Percentiles rank a stretch among this genome's conserved stretches.
phyloP scores from a whole-genome alignment of 2,888 invertebrate species.

The Strigamia crassipes region DNA sequence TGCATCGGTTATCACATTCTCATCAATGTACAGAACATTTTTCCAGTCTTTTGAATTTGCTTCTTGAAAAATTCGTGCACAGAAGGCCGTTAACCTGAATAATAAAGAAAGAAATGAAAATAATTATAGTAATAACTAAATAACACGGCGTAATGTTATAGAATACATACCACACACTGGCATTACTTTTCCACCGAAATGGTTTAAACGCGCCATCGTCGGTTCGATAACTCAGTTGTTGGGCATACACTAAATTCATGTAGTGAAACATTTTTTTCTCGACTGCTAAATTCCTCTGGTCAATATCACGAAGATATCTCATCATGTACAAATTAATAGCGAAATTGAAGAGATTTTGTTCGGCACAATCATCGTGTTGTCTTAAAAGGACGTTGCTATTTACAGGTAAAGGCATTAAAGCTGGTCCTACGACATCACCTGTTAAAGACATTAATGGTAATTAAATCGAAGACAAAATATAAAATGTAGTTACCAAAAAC shows the following conservation, averaged over 20 bases:
- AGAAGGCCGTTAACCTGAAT: constrained; percentile 84
- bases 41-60: constrained; percentile 97
- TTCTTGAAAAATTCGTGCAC: constrained; percentile 83
- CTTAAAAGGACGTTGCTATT: constrained; percentile 58
- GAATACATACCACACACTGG: constrained; percentile 77
- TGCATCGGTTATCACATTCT: constrained; percentile 79
- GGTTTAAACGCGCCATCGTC: constrained; percentile 87
- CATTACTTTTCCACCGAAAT: constrained; percentile 66
- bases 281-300: constrained; percentile 81
- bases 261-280: constrained; percentile 81
- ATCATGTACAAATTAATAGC: constrained; percentile 91
- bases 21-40: constrained; percentile 91
- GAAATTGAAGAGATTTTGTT: constrained; percentile 96
- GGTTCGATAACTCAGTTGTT: constrained; percentile 88
- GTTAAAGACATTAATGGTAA: constrained; percentile 59
- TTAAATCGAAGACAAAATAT: background rate
- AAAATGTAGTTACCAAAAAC: constrained; percentile 57
- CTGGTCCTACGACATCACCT: constrained; percentile 90
- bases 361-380: constrained; percentile 66
- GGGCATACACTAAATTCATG: constrained; percentile 87
- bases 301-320: constrained; percentile 86
- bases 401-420: constrained; percentile 71
- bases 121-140: background rate
- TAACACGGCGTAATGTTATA: background rate
- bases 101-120: constrained; percentile 25